phyloP scores from a whole-genome alignment of 2,113 vertebrate genomes.

The Montifringilla adamsi region DNA sequence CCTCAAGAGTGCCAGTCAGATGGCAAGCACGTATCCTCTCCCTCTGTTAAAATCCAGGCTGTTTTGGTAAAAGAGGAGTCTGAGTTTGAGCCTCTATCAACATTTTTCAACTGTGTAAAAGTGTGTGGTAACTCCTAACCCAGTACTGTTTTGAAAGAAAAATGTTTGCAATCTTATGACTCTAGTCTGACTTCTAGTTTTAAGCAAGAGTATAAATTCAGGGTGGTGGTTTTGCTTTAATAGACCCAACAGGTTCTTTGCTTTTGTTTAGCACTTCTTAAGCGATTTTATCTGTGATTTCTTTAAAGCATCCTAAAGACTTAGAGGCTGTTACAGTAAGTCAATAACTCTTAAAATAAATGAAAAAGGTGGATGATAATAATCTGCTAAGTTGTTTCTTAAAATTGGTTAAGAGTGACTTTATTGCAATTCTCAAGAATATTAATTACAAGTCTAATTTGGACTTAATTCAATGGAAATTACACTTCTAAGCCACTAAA shows the following conservation, averaged over 20 bases:
- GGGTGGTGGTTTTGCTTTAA: background rate
- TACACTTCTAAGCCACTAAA: background rate
- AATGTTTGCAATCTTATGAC: background rate
- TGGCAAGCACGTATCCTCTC: background rate
- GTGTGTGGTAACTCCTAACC: background rate
- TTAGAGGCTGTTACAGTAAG: background rate
- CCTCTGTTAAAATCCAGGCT: background rate
- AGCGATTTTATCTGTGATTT: background rate
- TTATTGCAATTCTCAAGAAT: background rate
- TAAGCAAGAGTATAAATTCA: background rate
- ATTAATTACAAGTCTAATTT: background rate
- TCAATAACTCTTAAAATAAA: background rate
- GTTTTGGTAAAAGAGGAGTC: background rate
- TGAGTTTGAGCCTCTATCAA: background rate
- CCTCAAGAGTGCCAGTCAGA: background rate
- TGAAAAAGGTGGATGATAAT: background rate
- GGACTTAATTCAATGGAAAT: background rate
- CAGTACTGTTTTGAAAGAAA: background rate
- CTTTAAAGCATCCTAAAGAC: background rate
- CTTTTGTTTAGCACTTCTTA: background rate
- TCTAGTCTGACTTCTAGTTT: background rate
- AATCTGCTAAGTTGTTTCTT: background rate
- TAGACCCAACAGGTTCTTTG: background rate
- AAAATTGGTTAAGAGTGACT: background rate
- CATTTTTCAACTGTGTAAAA: background rate